Evolutionary conservation across 2,888 invertebrate species (phyloP).

Genomic region (Drosophila infuscata): DNA sequence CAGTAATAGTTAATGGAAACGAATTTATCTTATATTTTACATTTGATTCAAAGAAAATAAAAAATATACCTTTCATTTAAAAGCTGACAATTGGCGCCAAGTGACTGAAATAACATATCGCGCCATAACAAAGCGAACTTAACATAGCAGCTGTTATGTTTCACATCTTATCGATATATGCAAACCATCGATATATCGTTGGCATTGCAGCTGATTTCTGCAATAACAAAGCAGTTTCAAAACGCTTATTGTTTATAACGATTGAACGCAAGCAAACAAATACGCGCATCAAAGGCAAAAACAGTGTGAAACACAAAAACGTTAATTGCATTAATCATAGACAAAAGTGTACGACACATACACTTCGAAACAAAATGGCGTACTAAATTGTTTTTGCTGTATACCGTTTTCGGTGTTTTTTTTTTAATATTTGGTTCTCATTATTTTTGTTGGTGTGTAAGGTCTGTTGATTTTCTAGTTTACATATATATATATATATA

Average conservation of each 20-base stretch:
- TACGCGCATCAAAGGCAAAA: constrained; percentile 6
- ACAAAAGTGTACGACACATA: constrained; percentile 19
- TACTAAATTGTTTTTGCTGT: constrained; percentile 44
- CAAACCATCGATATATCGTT: constrained; percentile 5
- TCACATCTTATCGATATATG: constrained; percentile 14
- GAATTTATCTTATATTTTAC: neutral
- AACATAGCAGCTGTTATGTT: neutral
- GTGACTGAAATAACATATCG: neutral
- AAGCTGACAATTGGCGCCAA: neutral
- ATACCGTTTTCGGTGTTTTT: constrained; percentile 39
- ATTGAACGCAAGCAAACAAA: constrained; percentile 17
- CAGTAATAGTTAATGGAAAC: too few species aligned
- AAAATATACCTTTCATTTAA: neutral
- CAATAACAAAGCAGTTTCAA: constrained; percentile 55
- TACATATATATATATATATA: constrained; percentile 21
- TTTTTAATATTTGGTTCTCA: constrained; percentile 10
- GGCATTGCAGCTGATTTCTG: constrained; percentile 51
- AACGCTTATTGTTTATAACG: constrained; percentile 58
- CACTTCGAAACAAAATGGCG: constrained; percentile 64
- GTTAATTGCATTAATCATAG: constrained; percentile 19
- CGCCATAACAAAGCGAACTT: neutral
- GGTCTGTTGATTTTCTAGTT: constrained; percentile 30
- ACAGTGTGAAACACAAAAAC: constrained; percentile 15
- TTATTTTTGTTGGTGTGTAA: constrained; percentile 28
- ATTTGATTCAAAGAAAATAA: neutral